Evolutionary conservation across 2,113 vertebrate genomes (phyloP), one percentile per base, ranked within the genome.

Genomic region (Lepisosteus oculatus): DNA sequence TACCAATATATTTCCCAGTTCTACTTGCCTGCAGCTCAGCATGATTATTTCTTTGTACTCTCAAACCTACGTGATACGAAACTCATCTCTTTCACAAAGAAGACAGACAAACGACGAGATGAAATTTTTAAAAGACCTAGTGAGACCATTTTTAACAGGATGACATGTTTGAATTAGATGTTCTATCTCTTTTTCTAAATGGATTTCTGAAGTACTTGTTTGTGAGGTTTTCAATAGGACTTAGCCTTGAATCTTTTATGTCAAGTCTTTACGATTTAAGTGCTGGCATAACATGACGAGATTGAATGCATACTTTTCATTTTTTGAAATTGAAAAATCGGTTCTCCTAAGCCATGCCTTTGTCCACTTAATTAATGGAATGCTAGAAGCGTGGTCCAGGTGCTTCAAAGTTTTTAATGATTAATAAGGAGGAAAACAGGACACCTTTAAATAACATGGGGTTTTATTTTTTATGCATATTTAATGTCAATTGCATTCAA

Each of bases 291-390:
- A 89, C 90, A 89, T 90, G 87, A 86, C 87, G 80, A 81, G 78
- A 79, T 86, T 92, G 90, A 92, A 91, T 93, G 84, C 86, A 85
- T 85, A 86, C 85, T 87, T 77, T 73, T 79, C 73, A 81, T 72
- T 83, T 61, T 76, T 68, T 86, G 70, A 90, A 92, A 90, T 90
- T 86, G 88, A 92, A 92, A 92, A 92, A 89, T 88, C 86, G 87
- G 86, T 83, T 72, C 72, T 83, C 74, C 72, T 82, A 89, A 90
- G 88, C 86, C 87, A 84, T 80, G 75, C 86, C 77, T 90, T 92
- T 93, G 90, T 92, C 83, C 80, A 78, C 83, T 88, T 89, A 92
- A 92, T 92, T 92, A 92, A 92, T 90, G 86, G 88, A 91, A 92
- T 90, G 88, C 89, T 93, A 81, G 83, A 83, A 91, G 88, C 89